Base-by-base conservation (phyloP, 2,113 vertebrate genomes). In the Pterocles burchelli region DNA sequence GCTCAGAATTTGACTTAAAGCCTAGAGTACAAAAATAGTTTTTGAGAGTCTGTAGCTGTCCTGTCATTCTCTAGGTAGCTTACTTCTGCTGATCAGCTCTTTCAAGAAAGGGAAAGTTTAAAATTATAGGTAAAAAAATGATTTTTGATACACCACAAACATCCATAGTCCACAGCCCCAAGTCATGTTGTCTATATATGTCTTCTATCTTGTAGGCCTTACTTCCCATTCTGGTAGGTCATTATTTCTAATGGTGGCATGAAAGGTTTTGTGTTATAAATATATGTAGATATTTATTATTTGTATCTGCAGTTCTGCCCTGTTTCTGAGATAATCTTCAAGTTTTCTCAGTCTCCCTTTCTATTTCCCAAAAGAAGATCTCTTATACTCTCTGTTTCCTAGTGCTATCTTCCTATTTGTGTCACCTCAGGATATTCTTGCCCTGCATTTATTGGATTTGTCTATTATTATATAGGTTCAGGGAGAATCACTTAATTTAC, bases 381-480 rank as follows among this genome's bases (percentile, higher is more conserved):
- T 54, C 10, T 87, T 55, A 21, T 29, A 70, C 11, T 80, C 10
- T 15, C 0, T 67, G 33, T 58, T 85, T 49, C 17, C 9, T 31
- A 45, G 10, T 52, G 5, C 20, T 0, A 0, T 34, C 21, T 80
- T 87, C 12, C 4, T 57, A 4, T 66, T 66, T 89, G 21, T 48
- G n/a, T 66, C 13, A 76, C 18, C 31, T 66, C 41, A 41, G 33
- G 65, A 45, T 61, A 72, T 55, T 91, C 28, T 72, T 76, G 5
- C 5, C 38, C 14, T 6, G 4, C 70, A 61, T 49, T 2, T 1
- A 65, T 38, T 84, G 22, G 10, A 70, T 43, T 76, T 77, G 8
- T 81, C 57, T 77, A 5, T 58, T 77, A 5, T 58, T 49, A 38
- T 33, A 7, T 28, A 89, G 9, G 14, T 77, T 81, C 28, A 71